Evolutionary conservation across 2,797 vertebrate genomes (phyloP).

Genomic region (Agapornis canus): DNA sequence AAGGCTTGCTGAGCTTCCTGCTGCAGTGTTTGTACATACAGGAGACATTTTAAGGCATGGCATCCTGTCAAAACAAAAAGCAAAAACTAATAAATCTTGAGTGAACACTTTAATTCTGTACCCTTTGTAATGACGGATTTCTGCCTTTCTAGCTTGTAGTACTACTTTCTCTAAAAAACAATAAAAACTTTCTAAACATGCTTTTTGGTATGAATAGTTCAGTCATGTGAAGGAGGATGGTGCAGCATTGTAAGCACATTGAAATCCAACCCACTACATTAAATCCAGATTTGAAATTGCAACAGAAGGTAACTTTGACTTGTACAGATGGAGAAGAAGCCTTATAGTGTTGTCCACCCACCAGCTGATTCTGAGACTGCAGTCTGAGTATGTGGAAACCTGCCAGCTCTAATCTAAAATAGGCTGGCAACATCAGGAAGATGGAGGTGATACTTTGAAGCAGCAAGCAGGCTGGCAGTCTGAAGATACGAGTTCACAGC

Average conservation of each 20-base stretch:
- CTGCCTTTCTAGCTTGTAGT: background rate
- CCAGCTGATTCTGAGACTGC: background rate
- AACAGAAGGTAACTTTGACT: background rate
- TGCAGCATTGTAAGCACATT: background rate
- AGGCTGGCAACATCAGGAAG: background rate
- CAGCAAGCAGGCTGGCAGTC: accelerated
- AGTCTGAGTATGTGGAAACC: background rate
- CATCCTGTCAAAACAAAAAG: constrained; percentile 23
- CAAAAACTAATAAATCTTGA: background rate
- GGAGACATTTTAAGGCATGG: constrained; percentile 15
- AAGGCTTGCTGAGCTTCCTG: constrained; percentile 52
- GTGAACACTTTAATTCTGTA: background rate
- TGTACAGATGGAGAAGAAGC: background rate
- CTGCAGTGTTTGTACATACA: constrained; percentile 57
- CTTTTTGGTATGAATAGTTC: background rate
- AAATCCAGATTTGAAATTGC: background rate
- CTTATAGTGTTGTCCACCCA: background rate
- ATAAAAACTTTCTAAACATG: background rate
- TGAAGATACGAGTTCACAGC: background rate
- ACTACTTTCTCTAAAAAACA: background rate
- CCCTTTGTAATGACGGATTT: background rate
- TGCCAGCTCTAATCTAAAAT: background rate
- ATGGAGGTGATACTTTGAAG: background rate
- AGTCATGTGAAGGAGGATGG: background rate
- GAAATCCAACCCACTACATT: background rate